A percentile compares a stretch with the other conserved stretches of the same genome.
Evolutionary conservation across 2,888 invertebrate species (phyloP).

Genomic region (Cryptophagus acutangulus): DNA sequence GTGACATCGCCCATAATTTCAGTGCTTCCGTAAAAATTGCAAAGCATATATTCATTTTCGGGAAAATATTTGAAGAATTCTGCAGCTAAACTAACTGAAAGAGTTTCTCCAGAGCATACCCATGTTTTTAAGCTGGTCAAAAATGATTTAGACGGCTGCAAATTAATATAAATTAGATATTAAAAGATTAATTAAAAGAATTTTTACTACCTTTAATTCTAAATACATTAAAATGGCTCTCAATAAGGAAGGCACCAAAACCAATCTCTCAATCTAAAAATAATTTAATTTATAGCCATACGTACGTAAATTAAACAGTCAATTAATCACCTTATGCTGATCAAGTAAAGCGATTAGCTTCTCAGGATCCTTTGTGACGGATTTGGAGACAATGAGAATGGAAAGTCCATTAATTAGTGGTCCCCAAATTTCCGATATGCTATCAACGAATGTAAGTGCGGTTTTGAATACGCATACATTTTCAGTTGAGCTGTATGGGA

Average conservation of each 20-base stretch:
- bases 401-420: constrained; percentile 69
- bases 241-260: constrained; percentile 79
- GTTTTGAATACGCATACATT: constrained; percentile 81
- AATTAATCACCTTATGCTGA: constrained; percentile 58
- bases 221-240: constrained; percentile 73
- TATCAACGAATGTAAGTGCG: constrained; percentile 86
- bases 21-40: constrained; percentile 88
- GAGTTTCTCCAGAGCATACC: constrained; percentile 84
- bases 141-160: no score
- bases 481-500: constrained; percentile 68
- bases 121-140: constrained; percentile 64
- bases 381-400: constrained; percentile 68
- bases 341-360: constrained; percentile 64
- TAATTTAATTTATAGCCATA: constrained; percentile 3
- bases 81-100: constrained; percentile 64
- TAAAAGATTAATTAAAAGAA: neutral
- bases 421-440: constrained; percentile 83
- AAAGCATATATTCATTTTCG: constrained; percentile 61
- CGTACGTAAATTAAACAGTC: neutral
- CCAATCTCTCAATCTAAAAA: constrained; percentile 66
- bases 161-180: constrained; percentile 5
- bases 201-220: constrained; percentile 50
- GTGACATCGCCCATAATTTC: constrained; percentile 91
- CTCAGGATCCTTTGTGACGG: constrained; percentile 72
- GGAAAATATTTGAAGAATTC: constrained; percentile 74